Evolutionary conservation across 2,797 vertebrate species (phyloP).

Genomic region (Sebastes trivittatus): DNA sequence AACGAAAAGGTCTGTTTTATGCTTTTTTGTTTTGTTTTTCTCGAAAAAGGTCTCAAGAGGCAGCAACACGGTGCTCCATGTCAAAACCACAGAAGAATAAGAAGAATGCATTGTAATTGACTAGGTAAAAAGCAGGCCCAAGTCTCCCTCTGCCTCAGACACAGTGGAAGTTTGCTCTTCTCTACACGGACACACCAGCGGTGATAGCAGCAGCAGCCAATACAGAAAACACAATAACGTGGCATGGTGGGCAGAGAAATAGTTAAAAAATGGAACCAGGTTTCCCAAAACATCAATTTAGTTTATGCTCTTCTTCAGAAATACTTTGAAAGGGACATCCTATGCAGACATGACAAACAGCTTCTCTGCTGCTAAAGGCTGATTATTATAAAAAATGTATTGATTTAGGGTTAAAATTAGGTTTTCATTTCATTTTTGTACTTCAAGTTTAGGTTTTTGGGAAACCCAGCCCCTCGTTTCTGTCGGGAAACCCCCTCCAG

Average conservation of each 20-base stretch:
- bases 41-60: conserved; percentile 56
- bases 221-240: conserved; percentile 69
- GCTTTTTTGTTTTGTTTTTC: background rate
- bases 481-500: conserved; percentile 70
- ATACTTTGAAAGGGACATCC: conserved; percentile 5
- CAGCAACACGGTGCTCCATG: conserved; percentile 56
- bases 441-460: conserved; percentile 65
- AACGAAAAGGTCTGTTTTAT: conserved; percentile 53
- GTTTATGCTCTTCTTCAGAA: conserved; percentile 16
- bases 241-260: conserved; percentile 83
- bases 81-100: conserved; percentile 53
- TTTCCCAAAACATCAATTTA: conserved; percentile 67
- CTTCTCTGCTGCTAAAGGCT: conserved; percentile 8
- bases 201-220: conserved; percentile 75
- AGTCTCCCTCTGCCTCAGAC: conserved; percentile 65
- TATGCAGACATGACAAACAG: background rate
- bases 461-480: conserved; percentile 67
- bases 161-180: conserved; percentile 72
- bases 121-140: conserved; percentile 52
- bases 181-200: conserved; percentile 64
- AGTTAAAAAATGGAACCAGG: conserved; percentile 66
- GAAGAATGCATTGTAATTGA: conserved; percentile 53
- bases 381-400: conserved; percentile 40
- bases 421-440: conserved; percentile 27
- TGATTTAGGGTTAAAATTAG: conserved; percentile 25